Evolutionary conservation across 2,113 vertebrate species (phyloP).

Genomic region (Gracilinanus agilis): DNA sequence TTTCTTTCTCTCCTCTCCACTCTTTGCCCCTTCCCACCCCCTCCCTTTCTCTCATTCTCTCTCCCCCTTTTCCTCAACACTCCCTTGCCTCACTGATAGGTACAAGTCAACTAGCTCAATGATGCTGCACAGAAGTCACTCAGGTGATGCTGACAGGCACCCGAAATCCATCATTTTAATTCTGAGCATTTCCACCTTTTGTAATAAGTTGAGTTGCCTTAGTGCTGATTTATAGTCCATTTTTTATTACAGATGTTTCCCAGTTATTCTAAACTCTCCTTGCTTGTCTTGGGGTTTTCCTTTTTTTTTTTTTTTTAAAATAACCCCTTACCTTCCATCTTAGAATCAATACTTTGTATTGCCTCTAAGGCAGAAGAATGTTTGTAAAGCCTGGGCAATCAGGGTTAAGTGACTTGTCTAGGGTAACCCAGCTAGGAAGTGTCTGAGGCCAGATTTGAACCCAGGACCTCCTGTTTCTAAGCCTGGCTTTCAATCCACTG

Average conservation of each 20-base stretch:
- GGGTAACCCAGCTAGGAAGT: too few relatives aligned
- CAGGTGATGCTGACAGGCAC: not conserved
- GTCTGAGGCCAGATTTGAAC: too few relatives aligned
- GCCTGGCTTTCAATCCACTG: too few relatives aligned
- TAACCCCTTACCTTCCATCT: too few relatives aligned
- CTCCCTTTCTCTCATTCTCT: not conserved
- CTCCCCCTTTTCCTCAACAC: not conserved
- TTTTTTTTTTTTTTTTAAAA: too few relatives aligned
- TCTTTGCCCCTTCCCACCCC: too few relatives aligned
- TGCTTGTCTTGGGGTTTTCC: slow-evolving; percentile 21
- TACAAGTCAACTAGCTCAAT: not conserved
- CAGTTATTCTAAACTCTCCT: slow-evolving; percentile 44
- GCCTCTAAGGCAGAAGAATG: too few relatives aligned
- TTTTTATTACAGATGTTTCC: slow-evolving; percentile 28
- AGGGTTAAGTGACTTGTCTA: too few relatives aligned
- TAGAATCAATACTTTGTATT: too few relatives aligned
- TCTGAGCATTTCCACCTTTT: not conserved
- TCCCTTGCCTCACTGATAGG: not conserved
- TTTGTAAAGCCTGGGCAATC: too few relatives aligned
- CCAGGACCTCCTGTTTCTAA: too few relatives aligned
- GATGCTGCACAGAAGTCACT: not conserved
- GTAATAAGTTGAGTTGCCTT: not conserved
- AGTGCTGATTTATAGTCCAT: not conserved
- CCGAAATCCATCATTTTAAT: not conserved
- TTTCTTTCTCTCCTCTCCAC: not conserved